Evolutionary conservation across 1,140 invertebrate genomes (phyloP).

Genomic region (Periplaneta americana): DNA sequence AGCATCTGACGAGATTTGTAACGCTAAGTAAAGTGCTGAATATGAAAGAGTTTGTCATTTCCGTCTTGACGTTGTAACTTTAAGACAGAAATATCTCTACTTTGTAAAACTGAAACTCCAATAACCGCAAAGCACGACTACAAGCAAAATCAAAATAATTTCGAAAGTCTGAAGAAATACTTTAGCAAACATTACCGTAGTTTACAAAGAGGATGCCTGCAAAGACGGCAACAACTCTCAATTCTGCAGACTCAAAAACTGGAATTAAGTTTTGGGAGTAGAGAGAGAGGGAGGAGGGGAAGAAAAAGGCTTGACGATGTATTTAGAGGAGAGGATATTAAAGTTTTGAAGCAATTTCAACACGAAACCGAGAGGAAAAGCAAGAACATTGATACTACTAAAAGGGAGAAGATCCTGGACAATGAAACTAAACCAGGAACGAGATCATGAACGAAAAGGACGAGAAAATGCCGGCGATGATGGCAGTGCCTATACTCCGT

Average conservation of each 20-base stretch:
- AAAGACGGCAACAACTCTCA: not conserved
- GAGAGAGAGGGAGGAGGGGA: too few relatives aligned
- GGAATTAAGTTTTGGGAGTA: not conserved
- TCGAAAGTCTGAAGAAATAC: not conserved
- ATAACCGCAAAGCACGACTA: too few relatives aligned
- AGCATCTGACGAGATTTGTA: too few relatives aligned
- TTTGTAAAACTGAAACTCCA: too few relatives aligned
- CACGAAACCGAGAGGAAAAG: not conserved
- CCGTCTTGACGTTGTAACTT: too few relatives aligned
- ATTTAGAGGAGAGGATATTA: not conserved
- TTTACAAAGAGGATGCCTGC: not conserved
- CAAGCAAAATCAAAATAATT: not conserved
- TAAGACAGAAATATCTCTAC: too few relatives aligned
- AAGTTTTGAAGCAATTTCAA: not conserved
- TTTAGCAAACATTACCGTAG: not conserved
- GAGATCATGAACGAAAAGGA: not conserved
- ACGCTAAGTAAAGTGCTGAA: too few relatives aligned
- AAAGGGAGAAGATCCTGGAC: not conserved
- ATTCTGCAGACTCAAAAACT: not conserved
- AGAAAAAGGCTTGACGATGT: not conserved
- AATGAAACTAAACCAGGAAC: not conserved
- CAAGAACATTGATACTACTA: not conserved
- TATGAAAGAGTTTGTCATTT: too few relatives aligned
- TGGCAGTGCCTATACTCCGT: not conserved
- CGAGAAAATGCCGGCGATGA: not conserved